Percentiles rank a stretch among this genome's conserved stretches.
Evolutionary conservation across 2,888 invertebrate genomes (phyloP).

Genomic region (Chrysina gloriosa): DNA sequence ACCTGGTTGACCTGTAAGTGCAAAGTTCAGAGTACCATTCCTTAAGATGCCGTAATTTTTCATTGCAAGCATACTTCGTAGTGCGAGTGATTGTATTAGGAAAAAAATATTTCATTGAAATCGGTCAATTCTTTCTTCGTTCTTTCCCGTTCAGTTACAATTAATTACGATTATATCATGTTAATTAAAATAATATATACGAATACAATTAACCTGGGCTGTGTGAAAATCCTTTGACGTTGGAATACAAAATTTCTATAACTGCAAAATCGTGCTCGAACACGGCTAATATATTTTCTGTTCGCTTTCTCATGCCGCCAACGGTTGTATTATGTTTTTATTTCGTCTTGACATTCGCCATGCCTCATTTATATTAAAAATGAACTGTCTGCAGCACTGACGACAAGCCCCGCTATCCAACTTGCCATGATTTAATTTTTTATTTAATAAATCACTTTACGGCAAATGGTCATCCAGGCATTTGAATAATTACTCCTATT

Average conservation of each 20-base stretch:
- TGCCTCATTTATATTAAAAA: slow-evolving; percentile 64
- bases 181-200: too few species aligned
- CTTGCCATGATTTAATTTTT: slow-evolving; percentile 49
- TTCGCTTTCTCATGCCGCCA: slow-evolving; percentile 17
- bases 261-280: slow-evolving; percentile 8
- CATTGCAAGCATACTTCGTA: too few species aligned
- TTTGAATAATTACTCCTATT: slow-evolving; percentile 41
- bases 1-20: too few species aligned
- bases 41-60: too few species aligned
- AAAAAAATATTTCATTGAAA: too few species aligned
- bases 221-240: neutral
- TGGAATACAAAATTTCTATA: neutral
- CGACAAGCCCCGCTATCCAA: slow-evolving; percentile 63
- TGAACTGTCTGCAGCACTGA: slow-evolving; percentile 65
- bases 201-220: neutral
- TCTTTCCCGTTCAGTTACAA: too few species aligned
- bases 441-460: slow-evolving; percentile 45
- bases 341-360: slow-evolving; percentile 46
- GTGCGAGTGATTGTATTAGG: too few species aligned
- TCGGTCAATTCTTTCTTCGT: too few species aligned
- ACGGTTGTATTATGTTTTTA: slow-evolving; percentile 38
- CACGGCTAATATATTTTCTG: slow-evolving; percentile 2
- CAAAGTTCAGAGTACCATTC: too few species aligned
- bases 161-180: too few species aligned
- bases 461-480: slow-evolving; percentile 39